phyloP scores from a whole-genome alignment of 1,140 invertebrate species.

The Panulirus ornatus region DNA sequence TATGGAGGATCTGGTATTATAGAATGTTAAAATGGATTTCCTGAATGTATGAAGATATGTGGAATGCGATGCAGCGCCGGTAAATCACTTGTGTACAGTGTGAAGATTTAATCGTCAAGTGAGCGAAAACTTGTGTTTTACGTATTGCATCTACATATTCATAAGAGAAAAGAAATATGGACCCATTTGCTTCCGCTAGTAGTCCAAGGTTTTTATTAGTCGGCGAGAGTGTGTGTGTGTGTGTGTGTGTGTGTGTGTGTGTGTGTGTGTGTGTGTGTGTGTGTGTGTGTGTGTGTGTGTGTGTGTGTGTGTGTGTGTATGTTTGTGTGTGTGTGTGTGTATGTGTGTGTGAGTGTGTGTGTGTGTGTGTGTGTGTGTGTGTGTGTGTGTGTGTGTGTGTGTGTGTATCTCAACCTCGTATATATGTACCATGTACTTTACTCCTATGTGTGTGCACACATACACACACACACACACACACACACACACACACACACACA shows the following conservation, averaged over 20 bases:
- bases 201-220: not conserved
- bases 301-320: not conserved
- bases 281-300: not conserved
- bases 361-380: not conserved
- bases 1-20: no score
- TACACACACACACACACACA: no score
- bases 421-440: no score
- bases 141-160: not conserved
- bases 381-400: not conserved
- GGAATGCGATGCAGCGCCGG: no score
- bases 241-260: not conserved
- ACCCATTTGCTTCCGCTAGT: not conserved
- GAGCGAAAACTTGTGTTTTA: not conserved
- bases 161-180: not conserved
- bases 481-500: no score
- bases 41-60: no score
- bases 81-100: no score
- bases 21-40: no score
- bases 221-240: not conserved
- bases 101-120: not conserved
- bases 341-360: not conserved
- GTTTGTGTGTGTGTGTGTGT: not conserved
- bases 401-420: not conserved
- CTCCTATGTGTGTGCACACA: no score
- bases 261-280: not conserved